These are phyloP conservation scores for Alexandromys fortis DNA, from an alignment of 2,113 vertebrate genomes.

Conservation along the genomic window DNA sequence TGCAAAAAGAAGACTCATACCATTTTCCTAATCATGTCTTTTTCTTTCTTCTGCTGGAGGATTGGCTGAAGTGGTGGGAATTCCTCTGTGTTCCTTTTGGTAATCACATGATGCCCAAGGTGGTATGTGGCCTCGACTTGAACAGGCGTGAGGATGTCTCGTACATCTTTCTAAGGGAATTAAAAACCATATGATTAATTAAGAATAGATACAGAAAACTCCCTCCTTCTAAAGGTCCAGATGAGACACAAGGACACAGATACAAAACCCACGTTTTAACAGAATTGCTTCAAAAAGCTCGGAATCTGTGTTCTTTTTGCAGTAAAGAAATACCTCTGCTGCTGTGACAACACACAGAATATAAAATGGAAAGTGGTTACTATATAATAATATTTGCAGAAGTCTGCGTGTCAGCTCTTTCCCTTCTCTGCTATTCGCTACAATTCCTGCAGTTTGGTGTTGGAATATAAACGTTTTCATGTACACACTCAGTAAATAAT, in stretches of 20 bases:
- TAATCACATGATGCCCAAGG: slow-evolving; percentile 86
- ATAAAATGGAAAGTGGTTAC: background rate
- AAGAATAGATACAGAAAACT: slow-evolving; percentile 53
- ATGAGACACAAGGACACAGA: background rate
- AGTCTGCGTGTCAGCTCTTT: background rate
- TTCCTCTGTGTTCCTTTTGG: slow-evolving; percentile 75
- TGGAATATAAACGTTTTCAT: background rate
- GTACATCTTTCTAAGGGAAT: slow-evolving; percentile 92
- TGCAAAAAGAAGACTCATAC: slow-evolving; percentile 81
- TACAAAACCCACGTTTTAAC: background rate
- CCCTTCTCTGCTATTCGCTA: background rate
- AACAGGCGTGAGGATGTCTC: slow-evolving; percentile 94
- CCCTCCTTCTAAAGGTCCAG: background rate
- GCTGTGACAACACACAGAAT: background rate
- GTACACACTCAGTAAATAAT: background rate
- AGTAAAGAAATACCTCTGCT: background rate
- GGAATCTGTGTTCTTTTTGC: background rate
- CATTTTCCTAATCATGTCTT: slow-evolving; percentile 88
- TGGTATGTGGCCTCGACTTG: slow-evolving; percentile 91
- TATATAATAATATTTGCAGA: background rate
- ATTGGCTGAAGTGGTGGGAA: slow-evolving; percentile 92
- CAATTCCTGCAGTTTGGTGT: background rate
- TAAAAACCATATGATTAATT: slow-evolving; percentile 77
- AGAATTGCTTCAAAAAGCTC: background rate
- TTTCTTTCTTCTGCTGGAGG: slow-evolving; percentile 90